A percentile compares a stretch with the other conserved stretches of the same genome.
phyloP scores from a whole-genome alignment of 2,888 invertebrate genomes.

The Amphipoea lucens region DNA sequence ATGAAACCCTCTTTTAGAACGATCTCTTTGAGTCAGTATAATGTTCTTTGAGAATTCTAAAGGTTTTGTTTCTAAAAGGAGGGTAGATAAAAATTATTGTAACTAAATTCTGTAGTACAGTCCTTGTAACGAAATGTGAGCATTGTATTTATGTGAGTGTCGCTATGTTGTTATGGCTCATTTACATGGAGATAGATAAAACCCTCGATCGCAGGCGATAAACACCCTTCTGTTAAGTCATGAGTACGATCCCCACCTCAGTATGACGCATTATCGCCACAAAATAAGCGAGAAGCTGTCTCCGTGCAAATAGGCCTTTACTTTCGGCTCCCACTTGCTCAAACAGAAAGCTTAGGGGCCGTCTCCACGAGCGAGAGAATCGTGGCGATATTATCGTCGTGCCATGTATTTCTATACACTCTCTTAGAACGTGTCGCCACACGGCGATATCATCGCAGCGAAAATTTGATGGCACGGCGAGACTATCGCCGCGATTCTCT shows the following conservation, averaged over 20 bases:
- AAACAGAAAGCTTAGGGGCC: background rate
- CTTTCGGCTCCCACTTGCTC: too few species aligned
- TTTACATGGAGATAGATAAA: background rate
- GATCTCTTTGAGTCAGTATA: background rate
- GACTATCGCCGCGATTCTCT: too few species aligned
- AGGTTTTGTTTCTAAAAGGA: background rate
- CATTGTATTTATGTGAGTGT: background rate
- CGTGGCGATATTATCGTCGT: too few species aligned
- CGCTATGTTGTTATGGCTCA: background rate
- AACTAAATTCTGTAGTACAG: slow-evolving; percentile 19
- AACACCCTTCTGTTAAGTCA: too few species aligned
- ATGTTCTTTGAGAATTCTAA: background rate
- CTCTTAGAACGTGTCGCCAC: too few species aligned
- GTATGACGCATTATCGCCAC: background rate
- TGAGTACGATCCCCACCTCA: background rate
- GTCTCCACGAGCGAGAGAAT: too few species aligned
- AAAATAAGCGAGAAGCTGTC: background rate
- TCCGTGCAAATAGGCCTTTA: background rate
- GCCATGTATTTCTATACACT: too few species aligned
- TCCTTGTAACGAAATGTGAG: background rate
- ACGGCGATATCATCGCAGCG: too few species aligned
- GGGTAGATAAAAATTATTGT: background rate
- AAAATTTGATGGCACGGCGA: too few species aligned
- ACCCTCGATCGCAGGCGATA: background rate
- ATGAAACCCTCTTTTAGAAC: slow-evolving; percentile 4